Percentiles rank a stretch among this genome's conserved stretches.
These are phyloP conservation scores for Hypotaenidia philippensis DNA, from an alignment of 2,797 vertebrate species.

Conservation along the genomic window DNA sequence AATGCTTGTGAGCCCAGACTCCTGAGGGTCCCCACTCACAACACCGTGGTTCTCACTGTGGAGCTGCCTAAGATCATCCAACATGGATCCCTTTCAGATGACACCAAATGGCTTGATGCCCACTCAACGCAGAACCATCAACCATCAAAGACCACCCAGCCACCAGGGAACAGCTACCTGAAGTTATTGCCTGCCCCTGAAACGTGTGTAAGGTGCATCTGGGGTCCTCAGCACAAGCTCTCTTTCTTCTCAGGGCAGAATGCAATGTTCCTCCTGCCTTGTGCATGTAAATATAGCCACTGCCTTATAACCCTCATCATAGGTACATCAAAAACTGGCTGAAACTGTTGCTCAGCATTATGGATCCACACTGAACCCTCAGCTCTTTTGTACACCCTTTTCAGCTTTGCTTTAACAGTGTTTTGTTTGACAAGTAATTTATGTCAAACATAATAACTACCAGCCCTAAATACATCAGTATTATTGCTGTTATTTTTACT, in stretches of 20 bases:
- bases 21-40: neutral
- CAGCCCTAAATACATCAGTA: constrained; percentile 27
- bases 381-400: neutral
- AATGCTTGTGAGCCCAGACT: neutral
- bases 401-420: neutral
- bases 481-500: constrained; percentile 14
- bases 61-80: neutral
- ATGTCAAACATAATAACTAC: neutral
- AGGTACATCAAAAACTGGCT: neutral
- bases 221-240: neutral
- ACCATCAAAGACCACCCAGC: neutral
- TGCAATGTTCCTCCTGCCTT: neutral
- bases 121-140: neutral
- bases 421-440: constrained; percentile 31
- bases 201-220: neutral
- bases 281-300: neutral
- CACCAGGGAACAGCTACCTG: neutral
- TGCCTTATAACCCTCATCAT: neutral
- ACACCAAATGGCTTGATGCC: neutral
- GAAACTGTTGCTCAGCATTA: neutral
- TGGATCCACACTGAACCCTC: neutral
- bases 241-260: neutral
- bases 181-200: neutral
- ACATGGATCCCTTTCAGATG: neutral
- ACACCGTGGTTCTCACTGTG: neutral